These are phyloP conservation scores for Odontocerum albicorne DNA, from an alignment of 2,888 invertebrate species.

Conservation along the genomic window DNA sequence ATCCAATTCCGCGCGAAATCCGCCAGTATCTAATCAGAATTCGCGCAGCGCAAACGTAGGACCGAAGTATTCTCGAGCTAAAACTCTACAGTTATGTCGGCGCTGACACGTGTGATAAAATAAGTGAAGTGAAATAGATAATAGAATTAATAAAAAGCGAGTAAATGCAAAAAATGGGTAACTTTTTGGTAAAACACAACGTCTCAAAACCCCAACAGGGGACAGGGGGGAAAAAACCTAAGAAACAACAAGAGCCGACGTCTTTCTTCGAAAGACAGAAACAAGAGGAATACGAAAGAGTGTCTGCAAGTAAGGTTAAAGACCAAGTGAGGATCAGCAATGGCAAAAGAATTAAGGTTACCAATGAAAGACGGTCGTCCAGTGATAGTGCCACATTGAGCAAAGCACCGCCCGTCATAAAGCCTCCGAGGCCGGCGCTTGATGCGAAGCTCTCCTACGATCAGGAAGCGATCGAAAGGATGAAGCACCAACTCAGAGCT, in stretches of 20 bases:
- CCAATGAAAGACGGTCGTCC: conserved; percentile 25
- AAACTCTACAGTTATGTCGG: no score
- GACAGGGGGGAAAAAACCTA: conserved; percentile 37
- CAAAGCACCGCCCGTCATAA: no score
- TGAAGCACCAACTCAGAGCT: conserved; percentile 61
- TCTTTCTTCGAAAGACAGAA: conserved; percentile 51
- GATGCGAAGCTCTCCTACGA: conserved; percentile 46
- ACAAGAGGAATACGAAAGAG: conserved; percentile 45
- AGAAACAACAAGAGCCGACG: conserved; percentile 46
- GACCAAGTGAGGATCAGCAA: neutral
- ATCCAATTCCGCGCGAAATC: neutral
- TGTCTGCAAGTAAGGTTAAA: conserved; percentile 42
- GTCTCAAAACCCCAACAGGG: no score
- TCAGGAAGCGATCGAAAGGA: conserved; percentile 55
- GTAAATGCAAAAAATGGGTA: conserved; percentile 45
- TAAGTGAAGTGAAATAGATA: neutral
- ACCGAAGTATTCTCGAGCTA: no score
- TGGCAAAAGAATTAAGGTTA: conserved; percentile 39
- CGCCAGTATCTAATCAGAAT: conserved; percentile 11
- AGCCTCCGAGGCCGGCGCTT: conserved; percentile 42
- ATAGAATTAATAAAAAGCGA: neutral
- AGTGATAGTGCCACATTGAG: neutral
- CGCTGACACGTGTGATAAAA: no score
- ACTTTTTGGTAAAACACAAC: conserved; percentile 43
- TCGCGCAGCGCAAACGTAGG: neutral